These are phyloP conservation scores for Saturnia japonica DNA, from an alignment of 2,888 invertebrate genomes.

Conservation along the genomic window DNA sequence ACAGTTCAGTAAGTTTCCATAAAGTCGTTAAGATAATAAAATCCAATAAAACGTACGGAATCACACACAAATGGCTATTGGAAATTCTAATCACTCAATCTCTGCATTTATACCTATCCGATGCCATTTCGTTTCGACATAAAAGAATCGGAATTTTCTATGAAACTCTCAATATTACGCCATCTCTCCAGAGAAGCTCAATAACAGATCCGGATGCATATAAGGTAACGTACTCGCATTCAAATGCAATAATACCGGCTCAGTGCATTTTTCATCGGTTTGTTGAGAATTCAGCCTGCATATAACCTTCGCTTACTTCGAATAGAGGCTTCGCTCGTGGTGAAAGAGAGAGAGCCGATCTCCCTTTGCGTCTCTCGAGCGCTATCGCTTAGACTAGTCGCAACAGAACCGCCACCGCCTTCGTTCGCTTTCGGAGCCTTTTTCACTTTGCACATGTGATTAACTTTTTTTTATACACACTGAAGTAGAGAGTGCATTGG, in stretches of 20 bases:
- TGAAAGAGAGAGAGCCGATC: conserved; percentile 7
- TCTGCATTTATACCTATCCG: background rate
- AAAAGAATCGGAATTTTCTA: conserved; percentile 1
- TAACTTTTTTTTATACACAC: conserved; percentile 63
- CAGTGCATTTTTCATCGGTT: conserved; percentile 52
- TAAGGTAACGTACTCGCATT: conserved; percentile 22
- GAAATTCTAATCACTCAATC: background rate
- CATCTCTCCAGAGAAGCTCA: conserved; percentile 11
- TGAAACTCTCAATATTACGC: background rate
- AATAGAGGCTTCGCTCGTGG: background rate
- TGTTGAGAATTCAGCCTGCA: conserved; percentile 41
- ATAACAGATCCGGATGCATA: conserved; percentile 8
- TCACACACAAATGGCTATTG: conserved; percentile 1
- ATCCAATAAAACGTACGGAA: background rate
- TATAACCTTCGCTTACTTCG: background rate
- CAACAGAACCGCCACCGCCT: conserved; percentile 45
- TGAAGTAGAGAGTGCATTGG: conserved; percentile 47
- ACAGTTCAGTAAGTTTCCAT: background rate
- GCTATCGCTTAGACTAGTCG: conserved; percentile 52
- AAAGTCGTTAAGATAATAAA: background rate
- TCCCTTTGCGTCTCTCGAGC: conserved; percentile 28
- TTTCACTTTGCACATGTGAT: conserved; percentile 55
- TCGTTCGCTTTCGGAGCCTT: conserved; percentile 44
- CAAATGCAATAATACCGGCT: conserved; percentile 31
- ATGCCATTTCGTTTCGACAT: conserved; percentile 12